Base-by-base conservation (phyloP, 2,797 vertebrate genomes). In the Atherinosoma microstoma region DNA sequence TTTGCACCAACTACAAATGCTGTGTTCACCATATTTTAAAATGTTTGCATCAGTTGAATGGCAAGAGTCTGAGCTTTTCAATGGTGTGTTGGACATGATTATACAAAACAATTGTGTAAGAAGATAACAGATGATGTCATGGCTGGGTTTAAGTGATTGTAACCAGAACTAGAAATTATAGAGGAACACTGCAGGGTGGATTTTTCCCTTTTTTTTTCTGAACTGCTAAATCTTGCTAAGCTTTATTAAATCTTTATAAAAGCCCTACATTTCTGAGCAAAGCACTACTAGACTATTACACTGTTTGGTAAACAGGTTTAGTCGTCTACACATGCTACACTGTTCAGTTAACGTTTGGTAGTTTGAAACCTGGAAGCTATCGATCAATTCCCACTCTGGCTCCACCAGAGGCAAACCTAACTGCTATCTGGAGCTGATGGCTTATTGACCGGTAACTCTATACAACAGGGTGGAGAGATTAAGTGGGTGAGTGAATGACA, bases 381-480 rank as follows among this genome's bases (percentile, higher is more conserved):
- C 78, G 87, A 90, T 90, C 78, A 84, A 79, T 79, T 70, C 64
- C 36, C 36, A 53, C 79, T 68, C 72, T 78, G 90, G 78, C 85
- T 90, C 83, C 84, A 84, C 75, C 73, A 65, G 47, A 80, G 53
- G 75, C 65, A 61, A 70, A 70, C 64, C 83, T 71, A 79, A 74
- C 77, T 79, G 82, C 76, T 76, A 75, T 85, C 85, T 81, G 29
- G 60, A 80, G 76, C 11, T 76, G 79, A 90, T 38, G 56, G 40
- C 36, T 61, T 91, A 91, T 93, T 90, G 91, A 91, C 80, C 70
- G 67, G 89, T 83, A 89, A 91, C 85, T 78, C 71, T 87, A 89
- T 85, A 92, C 73, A 85, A 87, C 77, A 80, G 80, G 77, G 78
- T 40, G 73, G 82, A 79, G 75, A 70, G 77, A 86, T 89, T 90